Conservation (phyloP, 2,888 invertebrate species). For the Mystacides longicornis region DNA sequence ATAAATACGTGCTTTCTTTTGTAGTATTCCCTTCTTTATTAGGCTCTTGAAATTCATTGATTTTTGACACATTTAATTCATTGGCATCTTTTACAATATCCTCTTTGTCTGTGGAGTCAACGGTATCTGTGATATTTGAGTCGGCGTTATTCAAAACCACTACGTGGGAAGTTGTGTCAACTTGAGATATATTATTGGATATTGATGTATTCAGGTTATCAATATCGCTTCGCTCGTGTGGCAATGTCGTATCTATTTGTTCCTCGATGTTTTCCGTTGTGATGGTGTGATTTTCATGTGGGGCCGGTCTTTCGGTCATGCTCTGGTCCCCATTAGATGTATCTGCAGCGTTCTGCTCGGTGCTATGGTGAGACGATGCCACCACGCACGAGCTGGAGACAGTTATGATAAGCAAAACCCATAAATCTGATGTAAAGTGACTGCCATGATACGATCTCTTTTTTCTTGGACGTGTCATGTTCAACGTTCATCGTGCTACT, state of each 20-base stretch:
- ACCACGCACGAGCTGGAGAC: neutral
- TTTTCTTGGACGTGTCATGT: slow-evolving; percentile 16
- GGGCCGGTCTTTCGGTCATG: neutral
- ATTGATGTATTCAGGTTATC: neutral
- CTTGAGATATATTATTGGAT: too few relatives aligned
- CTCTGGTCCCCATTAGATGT: neutral
- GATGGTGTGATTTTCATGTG: neutral
- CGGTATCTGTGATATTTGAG: slow-evolving; percentile 2
- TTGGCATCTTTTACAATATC: neutral
- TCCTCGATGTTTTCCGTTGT: neutral
- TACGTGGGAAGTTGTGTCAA: slow-evolving; percentile 5
- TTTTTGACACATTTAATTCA: neutral
- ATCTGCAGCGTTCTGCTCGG: neutral
- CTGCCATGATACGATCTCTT: slow-evolving; percentile 17
- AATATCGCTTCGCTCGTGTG: neutral
- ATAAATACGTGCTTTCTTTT: neutral
- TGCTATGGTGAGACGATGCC: slow-evolving; percentile 9
- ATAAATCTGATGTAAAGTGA: slow-evolving; percentile 15
- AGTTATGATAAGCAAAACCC: slow-evolving; percentile 3
- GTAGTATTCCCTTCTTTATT: neutral
- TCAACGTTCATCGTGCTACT: too few relatives aligned
- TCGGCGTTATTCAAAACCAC: neutral
- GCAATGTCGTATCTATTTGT: neutral
- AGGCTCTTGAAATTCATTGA: neutral
- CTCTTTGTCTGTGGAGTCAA: neutral